Evolutionary conservation across 2,113 vertebrate species (phyloP), one percentile per base, ranked within the genome.

Genomic region (Picathartes gymnocephalus): DNA sequence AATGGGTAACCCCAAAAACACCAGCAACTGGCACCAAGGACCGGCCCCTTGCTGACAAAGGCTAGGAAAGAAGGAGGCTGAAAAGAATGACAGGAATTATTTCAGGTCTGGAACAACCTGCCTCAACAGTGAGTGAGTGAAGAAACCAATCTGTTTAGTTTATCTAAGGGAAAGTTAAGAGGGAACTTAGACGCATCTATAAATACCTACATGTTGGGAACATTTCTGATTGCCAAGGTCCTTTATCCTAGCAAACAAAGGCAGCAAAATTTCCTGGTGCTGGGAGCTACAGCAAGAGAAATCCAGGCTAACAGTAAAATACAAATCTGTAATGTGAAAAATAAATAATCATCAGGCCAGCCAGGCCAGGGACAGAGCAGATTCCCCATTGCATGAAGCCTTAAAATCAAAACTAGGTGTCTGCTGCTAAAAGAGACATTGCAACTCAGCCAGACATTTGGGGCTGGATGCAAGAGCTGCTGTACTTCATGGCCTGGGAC

Each of bases 81-180:
- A 13, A 92, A 92, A 88, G 85, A 92, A 71, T n/a, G 87, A 91
- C 81, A 95, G 74, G 88, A 80, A 95, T 83, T 90, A 94, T 90
- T 92, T 94, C 92, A 88, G 71, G 79, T 84, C 81, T 96, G 87
- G 84, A 94, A 94, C 95, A 95, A 95, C 94, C 89, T 96, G 87
- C 95, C 88, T 91, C 71, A 85, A 85, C 69, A 86, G 74, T 14
- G 69, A 84, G 91, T 0, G 15, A 95, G 90, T 44, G 80, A 92
- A 90, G 93, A 93, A 88, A 86, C 86, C 90, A 92, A 94, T 95
- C 93, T 96, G 92, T 95, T 96, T 94, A 74, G 95, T 93, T 96
- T 90, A 93, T 95, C 95, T 93, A 44, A 86, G 82, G 66, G 88
- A 94, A 82, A 96, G 90, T 92, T 92, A 82, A 96, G 87, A 94